Evolutionary conservation across 2,113 vertebrate genomes (phyloP), one percentile per base, ranked within the genome.

Genomic region (Entomyzon cyanotis): DNA sequence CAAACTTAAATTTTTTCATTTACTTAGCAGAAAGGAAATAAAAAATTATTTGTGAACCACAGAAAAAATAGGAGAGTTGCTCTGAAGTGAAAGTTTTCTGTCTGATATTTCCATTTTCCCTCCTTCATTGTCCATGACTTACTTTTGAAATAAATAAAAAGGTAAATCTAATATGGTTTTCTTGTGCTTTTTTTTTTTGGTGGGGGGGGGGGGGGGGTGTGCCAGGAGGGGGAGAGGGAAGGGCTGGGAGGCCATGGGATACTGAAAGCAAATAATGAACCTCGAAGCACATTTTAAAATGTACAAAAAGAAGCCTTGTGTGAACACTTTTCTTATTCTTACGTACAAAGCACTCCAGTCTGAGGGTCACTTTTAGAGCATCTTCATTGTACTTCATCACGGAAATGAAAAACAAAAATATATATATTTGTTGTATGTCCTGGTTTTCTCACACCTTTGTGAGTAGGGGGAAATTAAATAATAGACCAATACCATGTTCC

Each of bases 331-430:
- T 39, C 2, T 60, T 1, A 5, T 46, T 41, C 15, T n/a, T 0
- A 0, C 3, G 23, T 2, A 31, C 18, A 8, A 5, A 35, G 8
- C 0, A 0, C 6, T n/a, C 5, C 3, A 0, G 1, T 4, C 15
- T 1, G 2, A 5, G 5, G 3, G 1, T 14, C 0, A 0, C 1
- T 11, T n/a, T 2, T 15, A 1, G 28, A 21, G 1, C 9, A 6
- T 5, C 22, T 23, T 0, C 8, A 4, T 37, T 46, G 1, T 11
- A 2, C 15, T 37, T 50, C 3, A 7, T 11, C 3, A 15, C 0
- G 0, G 0, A 7, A 12, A 12, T 3, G 6, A 9, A 47, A 30
- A 53, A 39, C 25, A 15, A 0, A 0, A 6, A 37, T 46, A 4
- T 28, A 70, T 33, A 9, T 9, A 15, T 5, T 15, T 0, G 0